Conservation (phyloP, 2,888 invertebrate species). For the Aradus depressus region DNA sequence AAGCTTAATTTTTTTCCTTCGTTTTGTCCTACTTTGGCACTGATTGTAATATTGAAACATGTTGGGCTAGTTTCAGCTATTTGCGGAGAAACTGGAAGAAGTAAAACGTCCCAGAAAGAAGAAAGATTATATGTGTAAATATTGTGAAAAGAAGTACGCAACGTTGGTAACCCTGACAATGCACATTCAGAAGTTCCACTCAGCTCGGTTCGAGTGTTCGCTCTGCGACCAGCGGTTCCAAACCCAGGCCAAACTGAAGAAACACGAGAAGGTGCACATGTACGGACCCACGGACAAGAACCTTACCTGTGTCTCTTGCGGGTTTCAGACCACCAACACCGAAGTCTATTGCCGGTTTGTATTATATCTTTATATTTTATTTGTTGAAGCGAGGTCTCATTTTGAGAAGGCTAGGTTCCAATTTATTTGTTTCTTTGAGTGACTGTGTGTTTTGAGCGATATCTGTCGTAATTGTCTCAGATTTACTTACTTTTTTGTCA, state of each 20-base stretch:
- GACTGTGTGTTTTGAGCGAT: too few species aligned
- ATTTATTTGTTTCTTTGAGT: too few species aligned
- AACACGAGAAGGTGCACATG: slow-evolving; percentile 17
- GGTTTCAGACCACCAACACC: slow-evolving; percentile 24
- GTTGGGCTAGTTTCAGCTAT: too few species aligned
- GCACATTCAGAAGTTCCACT: slow-evolving; percentile 21
- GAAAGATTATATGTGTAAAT: slow-evolving; percentile 19
- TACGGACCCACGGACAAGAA: slow-evolving; percentile 11
- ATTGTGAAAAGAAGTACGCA: slow-evolving; percentile 20
- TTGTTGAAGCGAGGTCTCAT: too few species aligned
- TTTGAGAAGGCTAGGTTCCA: too few species aligned
- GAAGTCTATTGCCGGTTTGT: slow-evolving; percentile 24
- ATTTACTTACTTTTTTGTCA: too few species aligned
- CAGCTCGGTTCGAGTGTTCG: slow-evolving; percentile 10
- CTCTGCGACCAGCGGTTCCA: slow-evolving; percentile 18
- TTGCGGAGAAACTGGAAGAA: too few species aligned
- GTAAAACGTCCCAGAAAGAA: slow-evolving; percentile 9
- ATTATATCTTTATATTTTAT: too few species aligned
- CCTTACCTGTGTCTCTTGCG: slow-evolving; percentile 22
- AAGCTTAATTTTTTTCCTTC: too few species aligned
- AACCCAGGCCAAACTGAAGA: slow-evolving; percentile 8
- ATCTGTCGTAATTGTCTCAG: too few species aligned
- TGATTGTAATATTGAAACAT: too few species aligned
- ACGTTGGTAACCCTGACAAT: slow-evolving; percentile 20
- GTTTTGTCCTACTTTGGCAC: too few species aligned